Percentiles rank a stretch among this genome's conserved stretches.
Conservation (phyloP, 35 echinoderm and acorn worm species). For the Stichopus chloronotus region DNA sequence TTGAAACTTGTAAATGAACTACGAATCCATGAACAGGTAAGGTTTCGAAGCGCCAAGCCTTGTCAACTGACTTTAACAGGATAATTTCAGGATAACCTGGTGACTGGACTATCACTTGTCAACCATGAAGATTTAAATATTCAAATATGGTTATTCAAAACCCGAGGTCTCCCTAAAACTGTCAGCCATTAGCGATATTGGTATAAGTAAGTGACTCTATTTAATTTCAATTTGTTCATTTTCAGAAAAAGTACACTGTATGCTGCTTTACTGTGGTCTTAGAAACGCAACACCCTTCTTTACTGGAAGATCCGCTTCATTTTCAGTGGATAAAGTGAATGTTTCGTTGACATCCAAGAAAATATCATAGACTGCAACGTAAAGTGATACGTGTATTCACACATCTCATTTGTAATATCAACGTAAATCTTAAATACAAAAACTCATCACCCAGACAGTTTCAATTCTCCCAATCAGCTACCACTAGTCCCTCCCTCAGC, state of each 20-base stretch:
- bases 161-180: not conserved
- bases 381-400: no score
- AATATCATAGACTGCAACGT: not conserved
- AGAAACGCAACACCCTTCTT: no score
- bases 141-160: no score
- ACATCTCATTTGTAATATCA: no score
- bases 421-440: no score
- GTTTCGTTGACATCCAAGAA: not conserved
- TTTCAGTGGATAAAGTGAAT: not conserved
- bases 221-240: not conserved
- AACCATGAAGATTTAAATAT: no score
- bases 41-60: no score
- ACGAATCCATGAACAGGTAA: no score
- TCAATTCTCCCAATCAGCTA: no score
- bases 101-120: not conserved
- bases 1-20: no score
- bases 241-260: not conserved
- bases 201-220: not conserved
- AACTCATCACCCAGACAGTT: no score
- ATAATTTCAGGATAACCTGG: not conserved
- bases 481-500: no score
- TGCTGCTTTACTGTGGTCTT: not conserved
- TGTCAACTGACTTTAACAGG: slow-evolving; percentile 6
- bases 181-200: not conserved
- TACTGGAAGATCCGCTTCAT: not conserved